Percentiles rank a stretch among this genome's conserved stretches.
Evolutionary conservation across 2,888 invertebrate genomes (phyloP).

Genomic region (Lamellibrachia satsuma): DNA sequence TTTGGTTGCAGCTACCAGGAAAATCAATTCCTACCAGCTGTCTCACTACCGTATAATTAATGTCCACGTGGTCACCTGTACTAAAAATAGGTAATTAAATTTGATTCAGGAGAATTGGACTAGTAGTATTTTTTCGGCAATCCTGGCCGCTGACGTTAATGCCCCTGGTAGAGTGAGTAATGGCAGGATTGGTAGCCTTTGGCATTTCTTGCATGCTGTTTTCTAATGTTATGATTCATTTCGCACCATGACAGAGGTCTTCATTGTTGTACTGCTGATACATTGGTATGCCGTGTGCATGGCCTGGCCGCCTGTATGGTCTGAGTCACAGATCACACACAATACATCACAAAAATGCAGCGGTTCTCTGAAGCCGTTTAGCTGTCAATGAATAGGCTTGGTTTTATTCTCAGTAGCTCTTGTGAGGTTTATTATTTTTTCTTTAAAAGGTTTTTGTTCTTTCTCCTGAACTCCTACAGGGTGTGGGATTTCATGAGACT

Average conservation of each 20-base stretch:
- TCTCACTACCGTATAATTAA: not conserved
- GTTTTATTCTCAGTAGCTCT: not conserved
- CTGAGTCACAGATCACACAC: not conserved
- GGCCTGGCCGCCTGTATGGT: not conserved
- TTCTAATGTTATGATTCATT: slow-evolving; percentile 17
- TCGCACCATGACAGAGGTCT: not conserved
- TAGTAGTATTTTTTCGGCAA: not conserved
- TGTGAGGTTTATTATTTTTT: not conserved
- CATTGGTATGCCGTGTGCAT: slow-evolving; percentile 6
- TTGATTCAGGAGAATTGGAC: not conserved
- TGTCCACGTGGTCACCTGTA: not conserved
- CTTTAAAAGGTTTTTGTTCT: not conserved
- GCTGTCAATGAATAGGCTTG: not conserved
- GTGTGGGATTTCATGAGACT: not conserved
- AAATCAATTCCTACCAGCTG: not conserved
- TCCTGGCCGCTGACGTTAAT: not conserved
- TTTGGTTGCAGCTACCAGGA: not conserved
- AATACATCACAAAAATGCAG: not conserved
- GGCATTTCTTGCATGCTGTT: slow-evolving; percentile 13
- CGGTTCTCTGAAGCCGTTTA: not conserved
- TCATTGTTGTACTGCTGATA: not conserved
- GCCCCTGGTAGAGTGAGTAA: not conserved
- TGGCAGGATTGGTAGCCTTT: slow-evolving; percentile 2
- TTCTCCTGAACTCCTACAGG: not conserved
- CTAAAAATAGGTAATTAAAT: slow-evolving; percentile 11